Evolutionary conservation across 1,140 invertebrate genomes (phyloP).

Genomic region (Eubasilissa regina): DNA sequence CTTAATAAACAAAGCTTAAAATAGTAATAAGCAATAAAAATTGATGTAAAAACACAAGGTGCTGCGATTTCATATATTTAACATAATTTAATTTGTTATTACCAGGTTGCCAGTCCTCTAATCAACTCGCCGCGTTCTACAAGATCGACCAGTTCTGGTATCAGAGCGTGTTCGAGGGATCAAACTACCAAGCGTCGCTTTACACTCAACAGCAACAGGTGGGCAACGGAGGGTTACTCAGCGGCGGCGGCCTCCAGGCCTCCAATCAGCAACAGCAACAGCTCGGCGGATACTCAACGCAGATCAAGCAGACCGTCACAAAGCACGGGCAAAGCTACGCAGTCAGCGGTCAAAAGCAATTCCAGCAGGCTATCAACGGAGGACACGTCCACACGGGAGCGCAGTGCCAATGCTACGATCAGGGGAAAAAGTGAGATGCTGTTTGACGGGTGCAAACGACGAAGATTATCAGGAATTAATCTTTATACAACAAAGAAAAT

Average conservation of each 20-base stretch:
- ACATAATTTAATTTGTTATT: conserved; percentile 29
- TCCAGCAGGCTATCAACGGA: conserved; percentile 49
- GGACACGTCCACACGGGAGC: conserved; percentile 49
- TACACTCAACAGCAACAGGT: conserved; percentile 33
- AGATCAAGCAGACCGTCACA: conserved; percentile 40
- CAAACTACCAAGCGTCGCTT: conserved; percentile 15
- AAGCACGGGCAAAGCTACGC: conserved; percentile 47
- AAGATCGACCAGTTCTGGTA: conserved; percentile 71
- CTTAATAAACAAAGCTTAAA: too few relatives aligned
- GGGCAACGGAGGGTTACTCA: background rate
- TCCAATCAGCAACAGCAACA: conserved; percentile 42
- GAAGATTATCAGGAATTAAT: conserved; percentile 22
- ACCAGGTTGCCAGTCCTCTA: conserved; percentile 67
- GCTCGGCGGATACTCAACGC: background rate
- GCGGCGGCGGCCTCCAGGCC: conserved; percentile 4
- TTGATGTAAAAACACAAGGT: too few relatives aligned
- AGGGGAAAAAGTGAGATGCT: conserved; percentile 51
- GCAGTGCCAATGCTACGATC: conserved; percentile 56
- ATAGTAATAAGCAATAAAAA: too few relatives aligned
- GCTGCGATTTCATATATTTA: background rate
- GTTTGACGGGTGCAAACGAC: background rate
- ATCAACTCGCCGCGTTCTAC: conserved; percentile 70
- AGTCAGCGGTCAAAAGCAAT: conserved; percentile 47
- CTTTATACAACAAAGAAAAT: background rate
- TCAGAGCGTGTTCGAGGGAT: conserved; percentile 66